Conservation (phyloP, 2,797 vertebrate genomes). For the Labeo calbasu region DNA sequence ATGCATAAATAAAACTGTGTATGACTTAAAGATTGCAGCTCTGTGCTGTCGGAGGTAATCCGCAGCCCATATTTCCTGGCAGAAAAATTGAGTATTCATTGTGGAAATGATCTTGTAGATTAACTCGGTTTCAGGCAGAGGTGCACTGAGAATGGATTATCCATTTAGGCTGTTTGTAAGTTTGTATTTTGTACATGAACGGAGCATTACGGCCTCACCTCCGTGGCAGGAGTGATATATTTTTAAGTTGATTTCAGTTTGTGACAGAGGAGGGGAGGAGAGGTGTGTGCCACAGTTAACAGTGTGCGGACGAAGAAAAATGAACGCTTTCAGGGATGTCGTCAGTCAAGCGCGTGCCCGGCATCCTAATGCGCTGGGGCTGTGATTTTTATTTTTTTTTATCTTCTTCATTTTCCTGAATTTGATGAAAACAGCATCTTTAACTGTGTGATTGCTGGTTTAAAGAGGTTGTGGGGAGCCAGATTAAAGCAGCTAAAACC, state of each 20-base stretch:
- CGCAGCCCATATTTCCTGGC: slow-evolving; percentile 52
- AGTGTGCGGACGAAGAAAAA: slow-evolving; percentile 36
- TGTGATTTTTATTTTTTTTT: slow-evolving; percentile 33
- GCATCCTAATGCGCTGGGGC: slow-evolving; percentile 38
- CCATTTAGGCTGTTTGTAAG: slow-evolving; percentile 57
- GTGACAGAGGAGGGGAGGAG: slow-evolving; percentile 20
- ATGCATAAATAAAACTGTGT: slow-evolving; percentile 62
- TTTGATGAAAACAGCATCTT: slow-evolving; percentile 13
- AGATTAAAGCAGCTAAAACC: background rate
- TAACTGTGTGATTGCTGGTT: background rate
- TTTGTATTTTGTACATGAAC: slow-evolving; percentile 46
- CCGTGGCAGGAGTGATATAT: slow-evolving; percentile 29
- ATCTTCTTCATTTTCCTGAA: slow-evolving; percentile 16
- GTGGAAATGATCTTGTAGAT: slow-evolving; percentile 60
- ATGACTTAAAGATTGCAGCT: slow-evolving; percentile 63
- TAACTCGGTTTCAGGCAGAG: slow-evolving; percentile 51
- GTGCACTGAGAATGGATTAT: slow-evolving; percentile 51
- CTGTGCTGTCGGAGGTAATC: slow-evolving; percentile 59
- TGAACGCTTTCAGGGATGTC: slow-evolving; percentile 44
- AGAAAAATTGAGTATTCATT: slow-evolving; percentile 56
- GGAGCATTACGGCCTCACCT: slow-evolving; percentile 32
- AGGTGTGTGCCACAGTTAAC: slow-evolving; percentile 34
- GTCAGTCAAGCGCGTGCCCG: slow-evolving; percentile 23
- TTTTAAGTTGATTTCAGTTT: slow-evolving; percentile 33
- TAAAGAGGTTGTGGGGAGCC: background rate